phyloP scores from a whole-genome alignment of 2,797 vertebrate species.

The Anabas testudineus region DNA sequence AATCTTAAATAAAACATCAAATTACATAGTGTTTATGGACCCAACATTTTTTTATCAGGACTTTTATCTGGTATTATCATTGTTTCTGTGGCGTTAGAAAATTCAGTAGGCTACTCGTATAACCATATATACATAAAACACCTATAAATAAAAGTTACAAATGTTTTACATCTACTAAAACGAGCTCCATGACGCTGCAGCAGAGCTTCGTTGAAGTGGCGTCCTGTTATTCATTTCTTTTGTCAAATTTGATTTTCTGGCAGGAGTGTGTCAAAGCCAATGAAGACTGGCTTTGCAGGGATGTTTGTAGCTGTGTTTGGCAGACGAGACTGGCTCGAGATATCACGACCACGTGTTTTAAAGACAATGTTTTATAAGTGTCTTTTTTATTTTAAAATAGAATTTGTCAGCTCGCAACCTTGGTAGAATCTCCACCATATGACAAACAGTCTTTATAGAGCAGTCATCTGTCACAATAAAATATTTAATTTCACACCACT shows the following conservation, averaged over 20 bases:
- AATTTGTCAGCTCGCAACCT: constrained; percentile 36
- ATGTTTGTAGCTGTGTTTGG: constrained; percentile 73
- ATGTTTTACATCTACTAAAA: constrained; percentile 31
- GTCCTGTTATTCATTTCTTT: constrained; percentile 76
- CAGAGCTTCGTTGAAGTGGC: constrained; percentile 38
- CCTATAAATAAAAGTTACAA: constrained; percentile 15
- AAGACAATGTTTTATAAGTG: constrained; percentile 65
- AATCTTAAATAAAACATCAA: too few species aligned
- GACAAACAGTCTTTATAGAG: not conserved
- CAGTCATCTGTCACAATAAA: constrained; percentile 23
- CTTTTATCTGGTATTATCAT: not conserved
- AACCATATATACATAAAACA: not conserved
- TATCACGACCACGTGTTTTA: constrained; percentile 64
- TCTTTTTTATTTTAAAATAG: constrained; percentile 52
- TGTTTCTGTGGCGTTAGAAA: not conserved
- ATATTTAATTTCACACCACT: too few species aligned
- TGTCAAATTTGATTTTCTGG: constrained; percentile 78
- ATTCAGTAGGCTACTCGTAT: not conserved
- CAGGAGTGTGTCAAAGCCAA: constrained; percentile 52
- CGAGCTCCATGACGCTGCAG: constrained; percentile 32
- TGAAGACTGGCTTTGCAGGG: constrained; percentile 48
- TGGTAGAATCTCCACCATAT: constrained; percentile 27
- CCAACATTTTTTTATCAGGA: not conserved
- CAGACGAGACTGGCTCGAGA: constrained; percentile 50
- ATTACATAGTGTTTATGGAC: too few species aligned